phyloP scores from a whole-genome alignment of 2,797 vertebrate genomes.

The Esox lucius region DNA sequence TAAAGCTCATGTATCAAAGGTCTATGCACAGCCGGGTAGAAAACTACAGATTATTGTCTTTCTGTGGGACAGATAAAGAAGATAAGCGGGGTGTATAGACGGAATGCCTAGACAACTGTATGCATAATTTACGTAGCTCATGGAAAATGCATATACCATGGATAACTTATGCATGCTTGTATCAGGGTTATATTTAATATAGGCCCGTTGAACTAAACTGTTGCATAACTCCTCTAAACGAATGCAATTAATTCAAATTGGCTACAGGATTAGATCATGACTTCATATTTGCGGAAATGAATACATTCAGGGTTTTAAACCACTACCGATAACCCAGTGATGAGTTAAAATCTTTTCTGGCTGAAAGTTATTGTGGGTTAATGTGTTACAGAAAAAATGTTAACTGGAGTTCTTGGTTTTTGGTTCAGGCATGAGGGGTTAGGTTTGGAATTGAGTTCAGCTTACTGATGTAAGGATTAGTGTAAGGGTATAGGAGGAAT shows the following conservation, averaged over 20 bases:
- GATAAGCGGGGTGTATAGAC: background rate
- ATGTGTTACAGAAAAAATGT: background rate
- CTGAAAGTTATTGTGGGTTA: background rate
- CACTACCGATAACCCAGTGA: background rate
- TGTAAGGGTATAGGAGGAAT: too few relatives aligned
- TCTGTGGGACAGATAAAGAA: background rate
- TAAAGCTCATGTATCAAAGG: background rate
- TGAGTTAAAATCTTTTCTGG: background rate
- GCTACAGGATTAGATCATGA: background rate
- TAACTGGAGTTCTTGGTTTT: background rate
- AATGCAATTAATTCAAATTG: background rate
- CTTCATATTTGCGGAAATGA: background rate
- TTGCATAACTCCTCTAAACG: background rate
- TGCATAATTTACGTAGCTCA: slow-evolving; percentile 16
- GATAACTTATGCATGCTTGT: background rate
- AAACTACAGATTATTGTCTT: background rate
- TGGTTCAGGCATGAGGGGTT: background rate
- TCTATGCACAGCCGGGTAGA: background rate
- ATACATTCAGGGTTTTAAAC: background rate
- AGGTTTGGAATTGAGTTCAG: too few relatives aligned
- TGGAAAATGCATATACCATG: slow-evolving; percentile 31
- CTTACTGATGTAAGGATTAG: too few relatives aligned
- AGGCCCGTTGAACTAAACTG: background rate
- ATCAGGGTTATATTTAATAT: background rate
- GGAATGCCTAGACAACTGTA: background rate